These are phyloP conservation scores for Ctenosaura bakeri DNA, from an alignment of 2,797 vertebrate genomes.

Conservation along the genomic window DNA sequence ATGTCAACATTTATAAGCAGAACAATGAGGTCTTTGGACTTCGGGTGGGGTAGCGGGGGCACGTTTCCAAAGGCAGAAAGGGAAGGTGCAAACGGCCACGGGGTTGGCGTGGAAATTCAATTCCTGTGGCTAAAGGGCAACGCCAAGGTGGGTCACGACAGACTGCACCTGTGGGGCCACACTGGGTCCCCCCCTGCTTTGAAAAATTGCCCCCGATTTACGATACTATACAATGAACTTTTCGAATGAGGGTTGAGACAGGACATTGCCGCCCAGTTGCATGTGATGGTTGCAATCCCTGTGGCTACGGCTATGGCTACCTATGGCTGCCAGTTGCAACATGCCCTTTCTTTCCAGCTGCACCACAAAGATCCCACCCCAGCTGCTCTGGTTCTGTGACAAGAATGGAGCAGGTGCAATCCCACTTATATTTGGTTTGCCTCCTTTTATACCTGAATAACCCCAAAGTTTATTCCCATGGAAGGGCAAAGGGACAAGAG, in stretches of 20 bases:
- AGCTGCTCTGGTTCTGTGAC: conserved; percentile 25
- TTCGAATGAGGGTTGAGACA: conserved; percentile 40
- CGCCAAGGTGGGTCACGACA: conserved; percentile 16
- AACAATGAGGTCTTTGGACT: conserved; percentile 79
- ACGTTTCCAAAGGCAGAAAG: conserved; percentile 73
- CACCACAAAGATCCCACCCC: too few species aligned
- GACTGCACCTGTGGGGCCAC: conserved; percentile 55
- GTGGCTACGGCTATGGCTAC: background rate
- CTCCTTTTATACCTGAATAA: conserved; percentile 38
- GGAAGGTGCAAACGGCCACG: conserved; percentile 66
- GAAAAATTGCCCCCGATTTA: conserved; percentile 63
- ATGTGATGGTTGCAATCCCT: background rate
- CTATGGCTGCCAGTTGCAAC: conserved; percentile 40
- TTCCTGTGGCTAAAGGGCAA: background rate
- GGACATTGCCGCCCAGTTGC: conserved; percentile 35
- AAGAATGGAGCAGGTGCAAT: conserved; percentile 10
- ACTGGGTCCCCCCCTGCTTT: conserved; percentile 51
- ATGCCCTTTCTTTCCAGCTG: conserved; percentile 25
- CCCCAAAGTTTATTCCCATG: conserved; percentile 42
- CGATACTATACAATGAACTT: conserved; percentile 61
- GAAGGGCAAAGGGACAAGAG: background rate
- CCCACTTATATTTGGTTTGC: conserved; percentile 45
- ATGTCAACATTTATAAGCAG: conserved; percentile 81
- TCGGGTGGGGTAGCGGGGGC: conserved; percentile 42
- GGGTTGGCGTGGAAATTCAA: conserved; percentile 34